Percentiles rank a stretch among this genome's conserved stretches.
Evolutionary conservation across 2,797 vertebrate genomes (phyloP).

Genomic region (Austrolebias charrua): DNA sequence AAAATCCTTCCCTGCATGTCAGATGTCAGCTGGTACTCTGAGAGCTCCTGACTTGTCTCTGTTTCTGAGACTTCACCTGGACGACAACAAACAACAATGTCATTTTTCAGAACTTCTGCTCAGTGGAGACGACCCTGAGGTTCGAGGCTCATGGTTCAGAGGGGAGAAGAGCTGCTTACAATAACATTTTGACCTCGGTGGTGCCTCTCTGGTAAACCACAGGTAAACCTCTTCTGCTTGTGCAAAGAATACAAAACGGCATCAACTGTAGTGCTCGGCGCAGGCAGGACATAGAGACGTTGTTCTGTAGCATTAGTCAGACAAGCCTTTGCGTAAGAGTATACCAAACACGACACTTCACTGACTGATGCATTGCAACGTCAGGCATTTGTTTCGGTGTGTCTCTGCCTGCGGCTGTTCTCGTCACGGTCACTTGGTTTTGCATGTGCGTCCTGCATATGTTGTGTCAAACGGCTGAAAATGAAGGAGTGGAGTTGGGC

Average conservation of each 20-base stretch:
- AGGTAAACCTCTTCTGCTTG: constrained; percentile 41
- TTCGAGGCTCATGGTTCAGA: constrained; percentile 18
- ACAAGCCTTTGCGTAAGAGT: constrained; percentile 19
- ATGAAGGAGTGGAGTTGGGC: constrained; percentile 58
- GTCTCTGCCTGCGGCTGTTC: constrained; percentile 53
- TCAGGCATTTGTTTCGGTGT: constrained; percentile 28
- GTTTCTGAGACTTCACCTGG: constrained; percentile 31
- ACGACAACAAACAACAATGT: constrained; percentile 48
- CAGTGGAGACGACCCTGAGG: constrained; percentile 41
- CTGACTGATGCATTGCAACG: constrained; percentile 28
- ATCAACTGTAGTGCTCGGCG: not conserved
- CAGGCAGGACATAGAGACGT: constrained; percentile 13
- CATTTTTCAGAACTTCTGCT: constrained; percentile 51
- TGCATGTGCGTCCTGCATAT: constrained; percentile 62
- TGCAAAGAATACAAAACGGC: constrained; percentile 48
- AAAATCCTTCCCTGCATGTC: too few relatives aligned
- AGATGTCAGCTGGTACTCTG: too few relatives aligned
- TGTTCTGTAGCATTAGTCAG: constrained; percentile 17
- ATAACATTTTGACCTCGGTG: constrained; percentile 65
- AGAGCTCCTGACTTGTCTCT: constrained; percentile 31
- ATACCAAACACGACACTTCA: constrained; percentile 38
- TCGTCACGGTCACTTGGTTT: constrained; percentile 67
- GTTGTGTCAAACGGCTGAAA: constrained; percentile 63
- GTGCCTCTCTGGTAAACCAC: constrained; percentile 51
- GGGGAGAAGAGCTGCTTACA: constrained; percentile 39